Conservation (phyloP, 2,797 vertebrate genomes). For the Propithecus perrieri region DNA sequence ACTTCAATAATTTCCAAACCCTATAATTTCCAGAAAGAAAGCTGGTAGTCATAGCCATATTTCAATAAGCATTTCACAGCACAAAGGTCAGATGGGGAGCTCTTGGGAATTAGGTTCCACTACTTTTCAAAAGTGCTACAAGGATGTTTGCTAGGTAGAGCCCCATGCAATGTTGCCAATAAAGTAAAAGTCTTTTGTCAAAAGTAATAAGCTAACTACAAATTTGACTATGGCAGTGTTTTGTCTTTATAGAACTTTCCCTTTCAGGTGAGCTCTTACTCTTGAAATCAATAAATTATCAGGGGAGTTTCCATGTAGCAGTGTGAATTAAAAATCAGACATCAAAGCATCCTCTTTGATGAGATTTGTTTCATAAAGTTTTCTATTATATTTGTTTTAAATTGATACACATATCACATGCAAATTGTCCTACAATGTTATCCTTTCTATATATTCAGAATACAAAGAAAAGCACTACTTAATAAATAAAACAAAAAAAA, state of each 20-base stretch:
- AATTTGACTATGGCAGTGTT: neutral
- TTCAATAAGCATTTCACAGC: slow-evolving; percentile 49
- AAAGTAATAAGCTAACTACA: slow-evolving; percentile 53
- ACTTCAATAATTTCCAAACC: slow-evolving; percentile 49
- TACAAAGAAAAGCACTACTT: slow-evolving; percentile 11
- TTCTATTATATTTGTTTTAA: slow-evolving; percentile 41
- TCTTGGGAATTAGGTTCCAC: neutral
- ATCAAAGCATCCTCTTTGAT: slow-evolving; percentile 40
- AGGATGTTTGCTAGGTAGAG: neutral
- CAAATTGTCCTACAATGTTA: neutral
- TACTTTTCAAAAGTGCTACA: slow-evolving; percentile 7
- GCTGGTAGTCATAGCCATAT: neutral
- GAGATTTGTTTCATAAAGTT: slow-evolving; percentile 36
- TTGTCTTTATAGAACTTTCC: slow-evolving; percentile 18
- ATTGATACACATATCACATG: slow-evolving; percentile 1
- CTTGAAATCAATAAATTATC: slow-evolving; percentile 57
- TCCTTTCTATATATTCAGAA: slow-evolving; percentile 39
- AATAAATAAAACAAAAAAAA: neutral
- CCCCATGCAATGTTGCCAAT: neutral
- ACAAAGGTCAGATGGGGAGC: neutral
- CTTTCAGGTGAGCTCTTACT: slow-evolving; percentile 27
- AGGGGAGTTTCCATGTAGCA: neutral
- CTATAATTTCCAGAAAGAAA: slow-evolving; percentile 55
- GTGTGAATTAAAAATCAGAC: slow-evolving; percentile 59
- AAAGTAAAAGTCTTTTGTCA: slow-evolving; percentile 29